A percentile compares a stretch with the other conserved stretches of the same genome.
Conservation (phyloP, 2,797 vertebrate genomes). For the Coendou prehensilis region DNA sequence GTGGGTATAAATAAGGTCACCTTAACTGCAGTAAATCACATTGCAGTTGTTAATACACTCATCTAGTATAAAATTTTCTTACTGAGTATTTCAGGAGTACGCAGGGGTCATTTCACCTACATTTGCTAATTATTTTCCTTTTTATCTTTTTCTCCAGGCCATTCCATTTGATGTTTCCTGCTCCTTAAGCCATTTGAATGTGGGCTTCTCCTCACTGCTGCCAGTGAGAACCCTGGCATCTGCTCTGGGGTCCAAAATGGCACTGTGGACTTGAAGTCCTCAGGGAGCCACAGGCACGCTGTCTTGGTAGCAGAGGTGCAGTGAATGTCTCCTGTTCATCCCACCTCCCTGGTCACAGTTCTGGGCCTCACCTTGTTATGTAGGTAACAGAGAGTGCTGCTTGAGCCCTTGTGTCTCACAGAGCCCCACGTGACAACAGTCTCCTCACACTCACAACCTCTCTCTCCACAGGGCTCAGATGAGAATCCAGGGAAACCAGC, state of each 20-base stretch:
- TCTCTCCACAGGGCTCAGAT: conserved; percentile 59
- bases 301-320: neutral
- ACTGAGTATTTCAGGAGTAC: neutral
- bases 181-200: neutral
- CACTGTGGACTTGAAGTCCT: neutral
- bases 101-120: neutral
- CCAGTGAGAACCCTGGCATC: neutral
- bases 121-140: neutral
- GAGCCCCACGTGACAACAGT: neutral
- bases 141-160: neutral
- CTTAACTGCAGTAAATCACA: conserved; percentile 8
- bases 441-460: neutral
- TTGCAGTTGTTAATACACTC: neutral
- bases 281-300: neutral
- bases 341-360: neutral
- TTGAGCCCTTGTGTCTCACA: neutral
- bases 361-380: neutral
- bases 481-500: conserved; percentile 65
- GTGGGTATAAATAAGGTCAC: neutral
- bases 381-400: neutral
- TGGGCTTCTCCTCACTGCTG: neutral
- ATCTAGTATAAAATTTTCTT: neutral
- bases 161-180: neutral
- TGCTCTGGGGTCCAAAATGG: neutral
- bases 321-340: neutral